phyloP scores from a whole-genome alignment of 2,888 invertebrate genomes.

The Rhaphigaster nebulosa region DNA sequence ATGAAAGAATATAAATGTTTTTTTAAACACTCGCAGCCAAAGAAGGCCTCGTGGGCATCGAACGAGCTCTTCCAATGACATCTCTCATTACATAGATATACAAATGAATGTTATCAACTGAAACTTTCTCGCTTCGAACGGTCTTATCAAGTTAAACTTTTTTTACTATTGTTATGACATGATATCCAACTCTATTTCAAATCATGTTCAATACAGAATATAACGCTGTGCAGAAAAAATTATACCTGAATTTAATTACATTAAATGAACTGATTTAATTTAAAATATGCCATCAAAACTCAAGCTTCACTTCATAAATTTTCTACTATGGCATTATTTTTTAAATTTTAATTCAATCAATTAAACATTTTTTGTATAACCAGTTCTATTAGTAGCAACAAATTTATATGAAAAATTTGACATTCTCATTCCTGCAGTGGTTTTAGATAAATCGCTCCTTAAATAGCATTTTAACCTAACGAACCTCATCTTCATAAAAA shows the following conservation, averaged over 20 bases:
- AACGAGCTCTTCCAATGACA: not conserved
- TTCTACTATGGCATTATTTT: too few species aligned
- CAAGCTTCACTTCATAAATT: too few species aligned
- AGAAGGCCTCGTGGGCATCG: not conserved
- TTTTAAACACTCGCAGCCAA: not conserved
- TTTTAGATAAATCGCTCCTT: too few species aligned
- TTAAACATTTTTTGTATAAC: not conserved
- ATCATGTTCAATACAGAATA: not conserved
- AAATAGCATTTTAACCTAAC: too few species aligned
- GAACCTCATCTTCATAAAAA: too few species aligned
- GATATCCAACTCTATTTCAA: not conserved
- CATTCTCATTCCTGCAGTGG: too few species aligned
- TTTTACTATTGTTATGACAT: not conserved
- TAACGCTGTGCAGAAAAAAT: not conserved
- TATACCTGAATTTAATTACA: not conserved
- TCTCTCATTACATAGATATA: slow-evolving; percentile 18
- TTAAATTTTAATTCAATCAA: too few species aligned
- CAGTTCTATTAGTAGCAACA: too few species aligned
- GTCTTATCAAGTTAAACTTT: not conserved
- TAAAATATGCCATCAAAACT: not conserved
- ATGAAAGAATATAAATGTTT: slow-evolving; percentile 12
- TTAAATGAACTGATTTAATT: not conserved
- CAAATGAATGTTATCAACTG: slow-evolving; percentile 23
- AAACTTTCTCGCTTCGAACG: not conserved
- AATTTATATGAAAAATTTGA: too few species aligned